Evolutionary conservation across 2,113 vertebrate species (phyloP).

Genomic region (Rhizomys pruinosus): DNA sequence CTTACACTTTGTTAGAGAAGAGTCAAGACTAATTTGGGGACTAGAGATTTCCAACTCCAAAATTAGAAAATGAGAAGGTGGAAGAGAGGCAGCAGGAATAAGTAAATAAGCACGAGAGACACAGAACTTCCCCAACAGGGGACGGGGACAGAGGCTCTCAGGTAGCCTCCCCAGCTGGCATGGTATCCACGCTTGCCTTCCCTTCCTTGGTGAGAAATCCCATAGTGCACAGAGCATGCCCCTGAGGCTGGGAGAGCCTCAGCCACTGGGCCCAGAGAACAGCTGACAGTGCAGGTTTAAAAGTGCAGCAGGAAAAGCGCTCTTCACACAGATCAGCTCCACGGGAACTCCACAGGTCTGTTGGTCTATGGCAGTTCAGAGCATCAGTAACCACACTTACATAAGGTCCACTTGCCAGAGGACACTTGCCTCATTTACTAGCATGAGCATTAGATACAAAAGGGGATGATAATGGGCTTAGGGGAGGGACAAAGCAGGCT

Average conservation of each 20-base stretch:
- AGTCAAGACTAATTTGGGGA: slow-evolving; percentile 24
- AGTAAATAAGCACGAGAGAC: neutral
- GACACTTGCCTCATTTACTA: accelerated
- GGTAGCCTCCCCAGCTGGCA: neutral
- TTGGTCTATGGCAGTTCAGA: neutral
- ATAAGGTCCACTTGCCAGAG: neutral
- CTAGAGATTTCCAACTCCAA: slow-evolving; percentile 1
- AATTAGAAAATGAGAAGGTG: slow-evolving; percentile 3
- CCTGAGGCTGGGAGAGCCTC: neutral
- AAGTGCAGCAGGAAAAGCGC: neutral
- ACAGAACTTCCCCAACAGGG: neutral
- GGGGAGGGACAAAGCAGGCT: neutral
- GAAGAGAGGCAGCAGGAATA: neutral
- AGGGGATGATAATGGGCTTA: neutral
- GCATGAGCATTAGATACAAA: neutral
- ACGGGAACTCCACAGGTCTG: neutral
- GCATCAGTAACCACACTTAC: neutral
- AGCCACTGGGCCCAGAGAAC: neutral
- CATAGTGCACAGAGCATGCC: accelerated
- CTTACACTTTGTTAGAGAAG: neutral
- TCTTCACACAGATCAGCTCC: neutral
- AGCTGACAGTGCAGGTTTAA: neutral
- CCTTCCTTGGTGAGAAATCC: neutral
- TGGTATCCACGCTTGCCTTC: neutral
- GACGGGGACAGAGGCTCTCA: neutral